Base-by-base conservation (phyloP, 2,888 invertebrate species). In the Molanna angustata region DNA sequence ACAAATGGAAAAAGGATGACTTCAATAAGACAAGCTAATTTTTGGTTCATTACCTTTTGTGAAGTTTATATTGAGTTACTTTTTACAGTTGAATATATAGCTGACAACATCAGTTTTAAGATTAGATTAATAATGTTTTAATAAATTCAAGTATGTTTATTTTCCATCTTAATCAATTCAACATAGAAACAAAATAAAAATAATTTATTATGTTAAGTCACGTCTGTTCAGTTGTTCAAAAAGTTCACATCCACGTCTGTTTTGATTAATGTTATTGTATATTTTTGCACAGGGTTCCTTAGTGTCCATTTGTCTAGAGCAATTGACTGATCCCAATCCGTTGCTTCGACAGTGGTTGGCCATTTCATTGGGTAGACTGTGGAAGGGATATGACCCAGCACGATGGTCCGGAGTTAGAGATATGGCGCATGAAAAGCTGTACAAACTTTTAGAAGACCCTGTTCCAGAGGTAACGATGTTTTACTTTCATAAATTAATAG, bases 371-470 rank as follows among this genome's bases (percentile, higher is more conserved):
- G 97, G 94, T 19, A 80, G 88, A 52, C 78, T 94, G 60, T 96
- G 96, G 96, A 86, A 90, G 64, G 87, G 89, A 66, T 91, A 86
- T 67, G 91, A 93, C 63, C 84, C 85, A 64, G 90, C 90, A 4
- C 81, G 92, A 60, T 97, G 98, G 97, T 92, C 92, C 52, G 98
- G 95, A 14, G 96, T 94, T 17, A 78, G 98, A 9, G 95, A 96
- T 69, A 85, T 88, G 62, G 96, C 97, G n/a, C 95, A 96, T 70
- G 97, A 97, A 69, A 96, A 97, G 71, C 79, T 98, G 9, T 90
- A 86, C 66, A 82, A 78, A 42, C 75, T 95, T 59, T 74, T 97
- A 46, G 78, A 79, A 55, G 94, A 96, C 73, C 78, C 83, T 2
- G 83, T 86, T 39, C 93, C 97, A 1, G 96, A 97, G 80, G 95